phyloP scores from a whole-genome alignment of 1,140 invertebrate species.

The Meloidogyne floridensis region DNA sequence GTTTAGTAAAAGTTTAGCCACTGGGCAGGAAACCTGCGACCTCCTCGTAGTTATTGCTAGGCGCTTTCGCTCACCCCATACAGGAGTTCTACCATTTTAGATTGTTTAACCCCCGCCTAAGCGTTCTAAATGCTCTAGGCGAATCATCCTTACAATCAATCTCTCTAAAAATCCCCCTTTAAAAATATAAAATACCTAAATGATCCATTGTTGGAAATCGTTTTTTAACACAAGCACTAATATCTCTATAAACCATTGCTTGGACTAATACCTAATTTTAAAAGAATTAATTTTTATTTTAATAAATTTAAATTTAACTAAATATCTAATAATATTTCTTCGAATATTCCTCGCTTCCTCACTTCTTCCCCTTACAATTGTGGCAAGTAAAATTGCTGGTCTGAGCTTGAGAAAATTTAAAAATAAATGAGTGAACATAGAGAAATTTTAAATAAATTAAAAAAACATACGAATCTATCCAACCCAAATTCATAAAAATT shows the following conservation, averaged over 20 bases:
- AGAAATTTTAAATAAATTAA: conserved; percentile 4
- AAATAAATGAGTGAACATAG: too few relatives aligned
- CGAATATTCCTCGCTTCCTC: conserved; percentile 55
- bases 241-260: conserved; percentile 61
- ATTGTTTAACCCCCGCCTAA: too few relatives aligned
- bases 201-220: conserved; percentile 64
- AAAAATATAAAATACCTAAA: conserved; percentile 57
- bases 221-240: conserved; percentile 53
- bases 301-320: conserved; percentile 19
- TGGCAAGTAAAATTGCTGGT: conserved; percentile 52
- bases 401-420: conserved; percentile 37
- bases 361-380: conserved; percentile 48
- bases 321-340: conserved; percentile 58
- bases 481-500: conserved; percentile 61
- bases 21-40: too few relatives aligned
- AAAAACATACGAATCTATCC: conserved; percentile 60
- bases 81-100: too few relatives aligned
- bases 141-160: too few relatives aligned
- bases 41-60: too few relatives aligned
- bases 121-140: too few relatives aligned
- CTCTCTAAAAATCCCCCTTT: too few relatives aligned
- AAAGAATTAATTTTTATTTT: not conserved
- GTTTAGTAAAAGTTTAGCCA: too few relatives aligned
- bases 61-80: too few relatives aligned
- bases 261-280: conserved; percentile 42